phyloP scores from a whole-genome alignment of 2,113 vertebrate species.

The Jacana jacana region DNA sequence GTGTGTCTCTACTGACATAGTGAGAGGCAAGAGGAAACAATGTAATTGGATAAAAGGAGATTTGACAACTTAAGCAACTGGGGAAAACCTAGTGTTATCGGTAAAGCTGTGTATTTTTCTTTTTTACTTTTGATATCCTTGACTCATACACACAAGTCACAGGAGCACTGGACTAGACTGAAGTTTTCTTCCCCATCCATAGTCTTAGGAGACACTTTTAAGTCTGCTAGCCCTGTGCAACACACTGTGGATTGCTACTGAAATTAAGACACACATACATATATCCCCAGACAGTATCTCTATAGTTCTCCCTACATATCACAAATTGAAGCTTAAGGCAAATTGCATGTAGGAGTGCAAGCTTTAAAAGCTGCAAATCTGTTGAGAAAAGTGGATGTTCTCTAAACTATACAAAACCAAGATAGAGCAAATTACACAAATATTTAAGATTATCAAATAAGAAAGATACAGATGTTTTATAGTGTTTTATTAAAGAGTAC shows the following conservation, averaged over 20 bases:
- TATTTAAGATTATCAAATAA: background rate
- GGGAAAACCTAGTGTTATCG: background rate
- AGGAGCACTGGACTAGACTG: background rate
- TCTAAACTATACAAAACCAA: background rate
- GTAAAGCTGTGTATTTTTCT: background rate
- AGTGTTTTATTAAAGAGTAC: background rate
- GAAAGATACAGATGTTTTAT: background rate
- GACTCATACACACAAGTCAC: background rate
- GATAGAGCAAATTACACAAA: background rate
- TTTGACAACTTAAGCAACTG: background rate
- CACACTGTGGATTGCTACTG: background rate
- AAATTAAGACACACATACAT: background rate
- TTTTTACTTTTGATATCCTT: background rate
- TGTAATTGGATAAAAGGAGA: background rate
- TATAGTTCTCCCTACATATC: background rate
- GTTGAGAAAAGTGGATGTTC: background rate
- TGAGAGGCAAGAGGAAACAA: background rate
- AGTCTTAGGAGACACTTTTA: background rate
- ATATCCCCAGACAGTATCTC: background rate
- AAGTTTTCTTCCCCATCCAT: background rate
- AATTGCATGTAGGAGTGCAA: background rate
- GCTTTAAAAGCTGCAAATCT: background rate
- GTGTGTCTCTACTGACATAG: background rate
- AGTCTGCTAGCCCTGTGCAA: background rate
- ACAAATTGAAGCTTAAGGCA: background rate